Base-by-base conservation (phyloP, 2,888 invertebrate species). In the Atherix ibis region DNA sequence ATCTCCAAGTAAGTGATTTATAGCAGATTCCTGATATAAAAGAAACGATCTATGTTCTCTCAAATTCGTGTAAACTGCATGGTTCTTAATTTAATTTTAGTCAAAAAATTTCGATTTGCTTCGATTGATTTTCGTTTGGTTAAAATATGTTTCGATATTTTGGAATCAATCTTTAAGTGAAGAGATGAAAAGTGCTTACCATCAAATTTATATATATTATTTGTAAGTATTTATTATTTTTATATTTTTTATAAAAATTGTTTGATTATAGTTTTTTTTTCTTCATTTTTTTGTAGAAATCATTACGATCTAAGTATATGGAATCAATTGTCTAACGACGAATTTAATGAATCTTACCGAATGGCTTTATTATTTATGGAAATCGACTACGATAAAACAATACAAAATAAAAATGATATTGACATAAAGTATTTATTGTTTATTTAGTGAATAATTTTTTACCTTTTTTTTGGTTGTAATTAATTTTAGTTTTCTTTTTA, bases 291-390 rank as follows among this genome's bases (percentile, higher is more conserved):
- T 38, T 34, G 27, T 25, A 49, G 50, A 40, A 45, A 45, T 27
- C 48, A 49, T 33, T 47, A 45, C 40, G 50, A 52, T 30, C 33
- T 47, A 5, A 37, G 39, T 4, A 44, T 44, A 4, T 51, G 52
- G 52, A 48, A 49, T 41, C 45, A 48, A 30, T 33, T 51, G 27
- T 41, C 46, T 5, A 42, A 43, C 35, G 40, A 47, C 27, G 47
- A 48, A n/a, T 50, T 50, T 16, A 45, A 43, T 19, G 44, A 44
- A 3, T 44, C 45, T 5, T 49, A 45, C 27, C 45, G 47, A 2
- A 50, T 51, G 40, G 40, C 44, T 18, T 34, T 50, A 34, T 47
- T 52, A 13, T 53, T 46, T 36, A 34, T 54, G 37, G 53, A 54
- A 35, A 36, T 53, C 13, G 45, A 48, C 32, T 43, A 46, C 12